Percentiles rank a stretch among this genome's conserved stretches.
These are phyloP conservation scores for Cancer borealis DNA, from an alignment of 2,888 invertebrate species.

Conservation along the genomic window DNA sequence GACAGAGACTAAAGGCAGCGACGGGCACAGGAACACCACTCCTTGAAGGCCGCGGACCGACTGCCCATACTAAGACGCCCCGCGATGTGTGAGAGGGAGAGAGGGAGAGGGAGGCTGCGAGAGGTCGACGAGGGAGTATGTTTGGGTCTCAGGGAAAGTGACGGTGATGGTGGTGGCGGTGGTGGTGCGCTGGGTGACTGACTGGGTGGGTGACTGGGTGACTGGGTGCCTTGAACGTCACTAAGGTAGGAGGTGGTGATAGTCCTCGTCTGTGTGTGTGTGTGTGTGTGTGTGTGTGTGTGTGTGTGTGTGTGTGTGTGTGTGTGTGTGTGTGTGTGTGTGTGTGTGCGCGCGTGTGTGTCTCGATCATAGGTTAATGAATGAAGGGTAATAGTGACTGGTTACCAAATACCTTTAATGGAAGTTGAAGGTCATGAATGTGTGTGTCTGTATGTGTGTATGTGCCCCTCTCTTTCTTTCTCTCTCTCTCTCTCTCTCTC, in stretches of 20 bases:
- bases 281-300: not conserved
- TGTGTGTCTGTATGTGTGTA: not conserved
- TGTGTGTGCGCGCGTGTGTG: not conserved
- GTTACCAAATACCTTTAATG: not conserved
- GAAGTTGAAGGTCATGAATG: not conserved
- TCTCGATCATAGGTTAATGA: constrained; percentile 2
- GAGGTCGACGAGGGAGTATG: not conserved
- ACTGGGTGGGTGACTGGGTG: too few relatives aligned
- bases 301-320: not conserved
- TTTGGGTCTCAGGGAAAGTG: constrained; percentile 35
- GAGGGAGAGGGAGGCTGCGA: constrained; percentile 25
- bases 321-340: too few relatives aligned
- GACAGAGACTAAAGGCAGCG: not conserved
- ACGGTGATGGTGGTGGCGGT: not conserved
- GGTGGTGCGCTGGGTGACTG: not conserved
- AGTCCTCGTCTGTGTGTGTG: not conserved
- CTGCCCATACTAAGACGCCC: constrained; percentile 30
- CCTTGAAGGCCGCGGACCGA: constrained; percentile 15
- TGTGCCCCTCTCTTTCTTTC: too few relatives aligned
- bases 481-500: too few relatives aligned
- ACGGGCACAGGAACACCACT: constrained; percentile 34
- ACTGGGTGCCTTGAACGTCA: not conserved
- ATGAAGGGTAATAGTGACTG: not conserved
- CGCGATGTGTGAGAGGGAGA: not conserved
- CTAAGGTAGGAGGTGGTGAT: not conserved